These are phyloP conservation scores for Hyaena hyaena DNA, from an alignment of 2,113 vertebrate species.

Conservation along the genomic window DNA sequence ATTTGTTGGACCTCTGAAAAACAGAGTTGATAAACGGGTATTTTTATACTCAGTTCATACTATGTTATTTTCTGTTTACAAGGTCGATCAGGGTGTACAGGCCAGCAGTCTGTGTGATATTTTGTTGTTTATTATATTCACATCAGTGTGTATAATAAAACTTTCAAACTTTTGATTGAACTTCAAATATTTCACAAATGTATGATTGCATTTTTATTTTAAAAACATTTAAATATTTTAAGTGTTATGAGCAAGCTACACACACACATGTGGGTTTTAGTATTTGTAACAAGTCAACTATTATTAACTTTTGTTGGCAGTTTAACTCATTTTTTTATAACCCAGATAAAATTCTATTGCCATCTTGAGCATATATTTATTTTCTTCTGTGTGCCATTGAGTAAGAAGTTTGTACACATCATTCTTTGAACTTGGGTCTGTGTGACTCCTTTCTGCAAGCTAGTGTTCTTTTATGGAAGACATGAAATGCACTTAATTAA, in stretches of 20 bases:
- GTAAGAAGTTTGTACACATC: not conserved
- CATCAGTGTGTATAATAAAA: not conserved
- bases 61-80: not conserved
- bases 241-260: not conserved
- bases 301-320: not conserved
- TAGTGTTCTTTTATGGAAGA: not conserved
- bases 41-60: not conserved
- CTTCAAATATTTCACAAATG: not conserved
- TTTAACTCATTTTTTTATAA: not conserved
- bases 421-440: not conserved
- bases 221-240: slow-evolving; percentile 28
- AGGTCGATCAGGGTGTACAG: not conserved
- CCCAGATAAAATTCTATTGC: not conserved
- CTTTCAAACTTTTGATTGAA: not conserved
- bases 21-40: not conserved
- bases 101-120: not conserved
- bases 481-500: not conserved
- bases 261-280: not conserved
- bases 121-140: not conserved
- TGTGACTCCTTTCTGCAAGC: not conserved
- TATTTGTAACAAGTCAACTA: not conserved
- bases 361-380: not conserved
- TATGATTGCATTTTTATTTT: not conserved
- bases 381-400: not conserved
- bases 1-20: slow-evolving; percentile 30